Evolutionary conservation across 2,113 vertebrate genomes (phyloP).

Genomic region (Bufo gargarizans): DNA sequence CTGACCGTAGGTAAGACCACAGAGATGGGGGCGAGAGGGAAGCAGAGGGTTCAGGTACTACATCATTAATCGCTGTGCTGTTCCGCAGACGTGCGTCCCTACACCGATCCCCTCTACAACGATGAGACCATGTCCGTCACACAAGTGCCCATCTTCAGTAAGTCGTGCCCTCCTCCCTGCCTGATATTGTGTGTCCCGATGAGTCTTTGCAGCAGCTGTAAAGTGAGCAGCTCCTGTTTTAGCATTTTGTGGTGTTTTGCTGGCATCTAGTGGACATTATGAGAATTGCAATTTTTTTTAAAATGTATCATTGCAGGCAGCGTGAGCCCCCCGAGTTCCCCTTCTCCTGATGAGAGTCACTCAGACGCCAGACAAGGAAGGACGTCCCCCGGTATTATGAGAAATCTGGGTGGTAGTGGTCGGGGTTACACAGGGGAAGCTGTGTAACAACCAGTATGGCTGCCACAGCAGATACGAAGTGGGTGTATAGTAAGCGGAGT

Average conservation of each 20-base stretch:
- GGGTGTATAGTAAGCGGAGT: too few species aligned
- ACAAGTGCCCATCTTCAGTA: slow-evolving; percentile 87
- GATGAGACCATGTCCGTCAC: slow-evolving; percentile 81
- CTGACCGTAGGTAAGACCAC: slow-evolving; percentile 71
- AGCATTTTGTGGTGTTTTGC: background rate
- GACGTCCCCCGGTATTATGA: background rate
- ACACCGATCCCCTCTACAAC: slow-evolving; percentile 73
- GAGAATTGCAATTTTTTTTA: background rate
- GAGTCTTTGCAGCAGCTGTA: background rate
- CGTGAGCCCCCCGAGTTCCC: background rate
- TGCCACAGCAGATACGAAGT: too few species aligned
- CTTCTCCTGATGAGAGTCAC: background rate
- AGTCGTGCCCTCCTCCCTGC: slow-evolving; percentile 61
- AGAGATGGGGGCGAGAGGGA: too few species aligned
- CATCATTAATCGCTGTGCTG: background rate
- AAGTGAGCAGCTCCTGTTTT: background rate
- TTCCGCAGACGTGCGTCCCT: slow-evolving; percentile 70
- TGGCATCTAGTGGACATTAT: background rate
- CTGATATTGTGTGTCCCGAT: too few species aligned
- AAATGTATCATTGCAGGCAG: background rate
- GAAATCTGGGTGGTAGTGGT: too few species aligned
- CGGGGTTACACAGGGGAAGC: too few species aligned
- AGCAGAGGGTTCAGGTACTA: background rate
- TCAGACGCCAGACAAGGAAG: background rate
- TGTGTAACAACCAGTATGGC: too few species aligned